Percentiles rank a stretch among this genome's conserved stretches.
These are phyloP conservation scores for Sebastes vulpes DNA, from an alignment of 2,797 vertebrate genomes.

Conservation along the genomic window DNA sequence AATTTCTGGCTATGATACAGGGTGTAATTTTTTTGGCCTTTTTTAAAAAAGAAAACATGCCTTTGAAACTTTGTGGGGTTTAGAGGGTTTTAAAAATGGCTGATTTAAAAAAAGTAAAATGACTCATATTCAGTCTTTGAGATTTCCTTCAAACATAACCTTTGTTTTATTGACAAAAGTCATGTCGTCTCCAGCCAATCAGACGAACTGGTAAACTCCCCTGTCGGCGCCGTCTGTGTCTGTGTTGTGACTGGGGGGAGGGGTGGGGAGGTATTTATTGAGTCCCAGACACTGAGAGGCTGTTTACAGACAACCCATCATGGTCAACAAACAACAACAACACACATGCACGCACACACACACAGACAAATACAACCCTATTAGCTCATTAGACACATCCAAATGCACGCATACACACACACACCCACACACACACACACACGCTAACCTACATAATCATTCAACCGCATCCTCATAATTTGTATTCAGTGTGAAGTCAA, in stretches of 20 bases:
- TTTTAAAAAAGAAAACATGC: background rate
- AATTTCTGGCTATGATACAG: background rate
- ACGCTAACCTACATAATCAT: background rate
- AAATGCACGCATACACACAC: background rate
- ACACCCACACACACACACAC: background rate
- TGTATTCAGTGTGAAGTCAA: background rate
- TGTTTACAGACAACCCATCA: constrained; percentile 38
- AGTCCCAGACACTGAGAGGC: constrained; percentile 26
- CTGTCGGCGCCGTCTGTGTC: constrained; percentile 17
- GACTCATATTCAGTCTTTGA: background rate
- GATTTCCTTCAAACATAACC: background rate
- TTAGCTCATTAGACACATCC: constrained; percentile 40
- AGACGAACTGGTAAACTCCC: background rate
- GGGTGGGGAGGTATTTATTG: constrained; percentile 12
- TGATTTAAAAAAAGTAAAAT: background rate
- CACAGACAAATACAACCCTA: background rate
- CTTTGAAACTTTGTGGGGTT: background rate
- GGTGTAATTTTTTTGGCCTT: background rate
- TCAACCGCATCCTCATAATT: background rate
- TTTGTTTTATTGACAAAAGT: constrained; percentile 9
- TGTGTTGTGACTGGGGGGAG: constrained; percentile 23
- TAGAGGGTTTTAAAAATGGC: background rate
- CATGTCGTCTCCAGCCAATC: background rate
- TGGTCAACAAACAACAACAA: constrained; percentile 24
- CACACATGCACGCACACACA: constrained; percentile 42